Evolutionary conservation across 2,888 invertebrate genomes (phyloP).

Genomic region (Megastigmus dorsalis): DNA sequence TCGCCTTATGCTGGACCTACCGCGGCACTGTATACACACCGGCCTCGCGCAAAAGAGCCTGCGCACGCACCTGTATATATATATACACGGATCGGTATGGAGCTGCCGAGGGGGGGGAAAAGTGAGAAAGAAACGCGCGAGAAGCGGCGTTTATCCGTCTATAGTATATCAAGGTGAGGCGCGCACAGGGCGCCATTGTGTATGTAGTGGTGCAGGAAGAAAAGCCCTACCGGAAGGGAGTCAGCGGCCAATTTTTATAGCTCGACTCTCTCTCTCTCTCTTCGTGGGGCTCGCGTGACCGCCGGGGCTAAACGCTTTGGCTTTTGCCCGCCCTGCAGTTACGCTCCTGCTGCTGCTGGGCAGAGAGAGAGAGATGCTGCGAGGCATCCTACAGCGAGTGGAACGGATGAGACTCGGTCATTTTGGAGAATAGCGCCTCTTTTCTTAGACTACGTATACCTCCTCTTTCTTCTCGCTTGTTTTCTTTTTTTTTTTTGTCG

Average conservation of each 20-base stretch:
- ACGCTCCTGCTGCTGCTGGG: neutral
- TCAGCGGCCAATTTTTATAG: conserved; percentile 67
- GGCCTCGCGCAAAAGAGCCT: neutral
- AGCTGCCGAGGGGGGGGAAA: neutral
- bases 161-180: conserved; percentile 4
- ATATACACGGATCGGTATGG: neutral
- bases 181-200: neutral
- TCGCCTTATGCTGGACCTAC: neutral
- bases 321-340: conserved; percentile 63
- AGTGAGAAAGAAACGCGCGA: conserved; percentile 9
- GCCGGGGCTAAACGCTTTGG: conserved; percentile 66
- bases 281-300: conserved; percentile 67
- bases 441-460: conserved; percentile 12
- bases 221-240: conserved; percentile 35
- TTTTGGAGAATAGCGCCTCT: conserved; percentile 4
- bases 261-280: neutral
- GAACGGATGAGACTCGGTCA: too few species aligned
- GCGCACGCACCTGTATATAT: conserved; percentile 23
- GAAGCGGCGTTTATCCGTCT: conserved; percentile 15
- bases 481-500: neutral
- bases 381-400: neutral
- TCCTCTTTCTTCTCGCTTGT: neutral
- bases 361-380: conserved; percentile 4
- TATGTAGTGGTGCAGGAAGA: too few species aligned
- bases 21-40: too few species aligned